phyloP scores from a whole-genome alignment of 1,140 invertebrate species.

The Atta colombica region DNA sequence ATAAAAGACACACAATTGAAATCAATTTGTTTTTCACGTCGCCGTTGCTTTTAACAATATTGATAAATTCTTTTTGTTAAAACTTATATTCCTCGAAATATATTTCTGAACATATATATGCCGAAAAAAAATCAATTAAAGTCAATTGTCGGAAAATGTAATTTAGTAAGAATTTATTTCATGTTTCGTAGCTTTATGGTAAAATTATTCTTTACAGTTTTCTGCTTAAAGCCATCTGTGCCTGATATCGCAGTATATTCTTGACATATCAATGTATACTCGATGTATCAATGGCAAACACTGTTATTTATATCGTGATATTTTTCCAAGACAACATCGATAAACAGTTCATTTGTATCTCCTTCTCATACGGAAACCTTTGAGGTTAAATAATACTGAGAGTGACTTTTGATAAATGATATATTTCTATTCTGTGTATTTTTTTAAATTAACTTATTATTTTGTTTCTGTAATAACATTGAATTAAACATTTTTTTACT shows the following conservation, averaged over 20 bases:
- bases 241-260: slow-evolving; percentile 7
- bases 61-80: neutral
- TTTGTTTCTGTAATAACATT: neutral
- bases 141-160: neutral
- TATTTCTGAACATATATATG: neutral
- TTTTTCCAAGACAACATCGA: slow-evolving; percentile 20
- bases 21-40: neutral
- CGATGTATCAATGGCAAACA: slow-evolving; percentile 32
- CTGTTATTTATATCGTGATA: slow-evolving; percentile 24
- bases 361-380: slow-evolving; percentile 12
- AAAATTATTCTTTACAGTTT: neutral
- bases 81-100: neutral
- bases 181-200: neutral
- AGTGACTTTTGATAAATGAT: neutral
- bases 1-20: neutral
- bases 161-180: slow-evolving; percentile 10
- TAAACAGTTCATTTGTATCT: slow-evolving; percentile 12
- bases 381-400: neutral
- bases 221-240: slow-evolving; percentile 19
- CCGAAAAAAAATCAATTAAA: neutral
- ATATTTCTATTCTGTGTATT: neutral
- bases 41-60: neutral
- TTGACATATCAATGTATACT: slow-evolving; percentile 23
- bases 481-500: neutral
- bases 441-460: slow-evolving; percentile 2